Conservation (phyloP, 2,888 invertebrate genomes). For the Ormyrus thymus region DNA sequence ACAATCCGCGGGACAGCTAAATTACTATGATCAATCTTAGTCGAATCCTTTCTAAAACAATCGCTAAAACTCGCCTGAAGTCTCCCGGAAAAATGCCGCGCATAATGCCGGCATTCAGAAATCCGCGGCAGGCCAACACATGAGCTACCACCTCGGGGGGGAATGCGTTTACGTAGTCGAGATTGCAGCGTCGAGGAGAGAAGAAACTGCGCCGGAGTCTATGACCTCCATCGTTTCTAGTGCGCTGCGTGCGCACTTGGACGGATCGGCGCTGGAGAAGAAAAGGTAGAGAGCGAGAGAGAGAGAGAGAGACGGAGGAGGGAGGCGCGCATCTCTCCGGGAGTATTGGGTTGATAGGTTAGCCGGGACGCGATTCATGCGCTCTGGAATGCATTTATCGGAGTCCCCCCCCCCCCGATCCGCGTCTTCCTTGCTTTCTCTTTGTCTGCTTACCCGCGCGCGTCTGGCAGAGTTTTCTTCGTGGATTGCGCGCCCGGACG, state of each 20-base stretch:
- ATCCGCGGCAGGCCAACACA: too few species aligned
- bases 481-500: background rate
- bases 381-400: constrained; percentile 46
- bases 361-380: background rate
- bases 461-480: background rate
- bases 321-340: background rate
- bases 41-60: too few species aligned
- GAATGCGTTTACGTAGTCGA: background rate
- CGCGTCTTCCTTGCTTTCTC: constrained; percentile 8
- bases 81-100: too few species aligned
- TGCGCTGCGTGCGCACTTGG: constrained; percentile 56
- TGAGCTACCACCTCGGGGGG: too few species aligned
- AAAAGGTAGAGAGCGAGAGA: background rate
- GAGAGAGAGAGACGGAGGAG: constrained; percentile 4
- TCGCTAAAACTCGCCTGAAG: too few species aligned
- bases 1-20: too few species aligned
- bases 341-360: constrained; percentile 42
- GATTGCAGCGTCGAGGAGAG: background rate
- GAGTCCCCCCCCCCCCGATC: background rate
- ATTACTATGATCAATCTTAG: too few species aligned
- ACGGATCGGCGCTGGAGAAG: background rate
- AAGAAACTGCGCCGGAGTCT: constrained; percentile 54
- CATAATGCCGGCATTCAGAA: too few species aligned
- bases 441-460: constrained; percentile 4
- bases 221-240: constrained; percentile 73